Base-by-base conservation (phyloP, 1,140 invertebrate species). In the Drosophila bipectinata region DNA sequence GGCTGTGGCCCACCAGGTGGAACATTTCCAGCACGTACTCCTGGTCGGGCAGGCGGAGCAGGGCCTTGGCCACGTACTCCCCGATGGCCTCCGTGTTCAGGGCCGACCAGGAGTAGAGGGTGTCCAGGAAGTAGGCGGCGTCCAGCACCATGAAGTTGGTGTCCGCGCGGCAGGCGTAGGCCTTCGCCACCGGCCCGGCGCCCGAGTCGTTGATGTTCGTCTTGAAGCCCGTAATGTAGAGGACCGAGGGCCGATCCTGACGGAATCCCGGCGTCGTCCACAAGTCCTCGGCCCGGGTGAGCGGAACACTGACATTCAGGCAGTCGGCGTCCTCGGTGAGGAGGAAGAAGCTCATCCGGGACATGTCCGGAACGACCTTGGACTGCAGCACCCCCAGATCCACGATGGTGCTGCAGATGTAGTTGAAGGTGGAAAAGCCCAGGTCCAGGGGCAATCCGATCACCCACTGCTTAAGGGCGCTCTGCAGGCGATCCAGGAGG, bases 51-150 rank as follows among this genome's bases (percentile, higher is more conserved):
- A 91, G 44, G 3, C 76, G 51, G 2, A 60, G 49, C 28, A 91
- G 34, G 0, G 75, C 87, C 41, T 55, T n/a, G 26, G 78, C 90
- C 47, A 91, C 14, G 51, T 53, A 52, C 45, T 48, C 18, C 2
- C 90, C 90, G 41, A 91, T 78, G 7, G 39, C 55, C 9, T 80
- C 75, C 10, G 90, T 91, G 48, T 91, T 91, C 2, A 89, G 51
- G 0, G 90, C 81, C 2, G 83, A 79, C 87, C 81, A 87, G 0
- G 67, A 60, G 47, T 91, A 91, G 6, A 90, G 30, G n/a, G 87
- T 90, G 32, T 87, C 67, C 1, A 91, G 48, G 5, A 62, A 91
- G 32, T 75, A 32, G 6, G 78, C 77, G 0, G 79, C 64, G 52
- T 91, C 87, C 7, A 80, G 54, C 1, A 80, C 78, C 57, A 80